Evolutionary conservation across 2,113 vertebrate species (phyloP).

Genomic region (Phyllostomus discolor): DNA sequence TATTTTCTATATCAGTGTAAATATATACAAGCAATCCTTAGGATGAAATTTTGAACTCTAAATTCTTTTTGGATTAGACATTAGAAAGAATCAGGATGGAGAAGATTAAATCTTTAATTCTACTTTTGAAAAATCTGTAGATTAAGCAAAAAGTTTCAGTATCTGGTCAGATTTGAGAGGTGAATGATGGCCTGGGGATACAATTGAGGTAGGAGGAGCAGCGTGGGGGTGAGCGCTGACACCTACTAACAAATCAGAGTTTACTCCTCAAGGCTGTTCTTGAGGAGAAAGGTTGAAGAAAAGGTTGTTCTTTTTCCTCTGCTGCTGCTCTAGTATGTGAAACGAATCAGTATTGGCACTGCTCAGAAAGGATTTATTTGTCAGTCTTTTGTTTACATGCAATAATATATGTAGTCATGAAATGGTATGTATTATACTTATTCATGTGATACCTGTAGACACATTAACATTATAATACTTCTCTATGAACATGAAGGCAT

Average conservation of each 20-base stretch:
- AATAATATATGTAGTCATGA: not conserved
- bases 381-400: not conserved
- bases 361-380: not conserved
- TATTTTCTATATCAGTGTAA: not conserved
- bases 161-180: not conserved
- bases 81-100: not conserved
- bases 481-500: not conserved
- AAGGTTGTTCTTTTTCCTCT: not conserved
- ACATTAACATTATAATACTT: not conserved
- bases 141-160: no score
- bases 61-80: not conserved
- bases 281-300: no score
- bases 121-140: not conserved
- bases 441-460: not conserved
- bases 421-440: not conserved
- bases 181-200: not conserved
- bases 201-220: no score
- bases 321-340: not conserved
- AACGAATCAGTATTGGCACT: not conserved
- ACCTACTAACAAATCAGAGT: no score
- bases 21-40: not conserved
- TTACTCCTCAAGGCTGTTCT: not conserved
- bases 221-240: fast-evolving
- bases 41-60: not conserved
- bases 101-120: not conserved